Percentiles rank a stretch among this genome's conserved stretches.
Evolutionary conservation across 2,888 invertebrate genomes (phyloP).

Genomic region (Euclidia mi): DNA sequence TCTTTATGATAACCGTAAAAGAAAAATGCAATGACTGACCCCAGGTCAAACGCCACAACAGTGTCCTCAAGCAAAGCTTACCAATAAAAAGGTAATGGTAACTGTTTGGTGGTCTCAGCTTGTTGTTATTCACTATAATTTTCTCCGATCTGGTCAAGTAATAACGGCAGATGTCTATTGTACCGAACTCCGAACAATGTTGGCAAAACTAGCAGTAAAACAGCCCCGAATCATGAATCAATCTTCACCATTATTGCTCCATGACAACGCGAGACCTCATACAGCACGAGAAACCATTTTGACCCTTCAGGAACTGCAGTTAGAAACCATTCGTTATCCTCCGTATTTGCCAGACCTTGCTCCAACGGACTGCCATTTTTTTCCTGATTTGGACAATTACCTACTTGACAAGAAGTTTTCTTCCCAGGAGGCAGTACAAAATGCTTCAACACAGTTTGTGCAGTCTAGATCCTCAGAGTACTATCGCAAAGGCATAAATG

Average conservation of each 20-base stretch:
- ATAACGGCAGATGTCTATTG: not conserved
- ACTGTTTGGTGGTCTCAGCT: not conserved
- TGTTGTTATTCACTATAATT: not conserved
- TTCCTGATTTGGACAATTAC: not conserved
- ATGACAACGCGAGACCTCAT: no score
- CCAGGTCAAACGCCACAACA: constrained; percentile 3
- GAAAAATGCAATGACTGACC: not conserved
- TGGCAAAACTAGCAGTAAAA: constrained; percentile 2
- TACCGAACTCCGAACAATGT: constrained; percentile 2
- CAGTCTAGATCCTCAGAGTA: no score
- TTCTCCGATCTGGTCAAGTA: no score
- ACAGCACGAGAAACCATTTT: no score
- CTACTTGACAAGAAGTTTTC: not conserved
- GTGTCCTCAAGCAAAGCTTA: constrained; percentile 5
- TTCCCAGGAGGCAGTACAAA: not conserved
- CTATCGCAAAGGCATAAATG: no score
- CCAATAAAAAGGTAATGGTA: constrained; percentile 5
- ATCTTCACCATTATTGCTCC: not conserved
- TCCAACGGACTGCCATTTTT: not conserved
- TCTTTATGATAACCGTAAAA: constrained; percentile 22
- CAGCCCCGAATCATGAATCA: not conserved
- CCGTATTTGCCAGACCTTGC: constrained; percentile 1
- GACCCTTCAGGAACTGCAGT: no score
- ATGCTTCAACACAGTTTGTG: no score
- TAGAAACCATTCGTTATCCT: not conserved